phyloP scores from a whole-genome alignment of 2,113 vertebrate genomes.

The Motacilla tschutschensis region DNA sequence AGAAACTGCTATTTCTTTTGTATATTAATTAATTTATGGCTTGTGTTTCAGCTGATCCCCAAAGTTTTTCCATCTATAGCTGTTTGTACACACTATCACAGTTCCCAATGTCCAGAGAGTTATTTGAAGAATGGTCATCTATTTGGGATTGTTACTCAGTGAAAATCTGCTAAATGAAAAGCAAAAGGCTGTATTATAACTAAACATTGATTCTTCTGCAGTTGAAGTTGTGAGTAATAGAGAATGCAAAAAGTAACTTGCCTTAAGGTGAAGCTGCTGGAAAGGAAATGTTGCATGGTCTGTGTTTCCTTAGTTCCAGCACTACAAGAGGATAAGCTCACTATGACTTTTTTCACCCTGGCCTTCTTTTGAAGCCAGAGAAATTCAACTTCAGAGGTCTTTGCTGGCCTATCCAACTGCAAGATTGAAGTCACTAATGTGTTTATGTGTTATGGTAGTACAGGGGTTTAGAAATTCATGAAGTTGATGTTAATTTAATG shows the following conservation, averaged over 20 bases:
- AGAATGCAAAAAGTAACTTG: not conserved
- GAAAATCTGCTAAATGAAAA: not conserved
- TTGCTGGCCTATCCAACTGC: not conserved
- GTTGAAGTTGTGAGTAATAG: not conserved
- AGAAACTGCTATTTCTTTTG: not conserved
- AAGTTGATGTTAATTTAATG: not conserved
- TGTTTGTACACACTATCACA: not conserved
- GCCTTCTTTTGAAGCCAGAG: not conserved
- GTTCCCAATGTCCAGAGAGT: not conserved
- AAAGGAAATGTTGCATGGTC: not conserved
- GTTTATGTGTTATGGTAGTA: not conserved
- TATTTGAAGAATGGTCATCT: not conserved
- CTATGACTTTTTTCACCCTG: not conserved
- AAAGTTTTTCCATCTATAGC: not conserved
- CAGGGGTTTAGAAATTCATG: not conserved
- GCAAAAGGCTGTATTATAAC: not conserved
- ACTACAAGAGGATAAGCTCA: not conserved
- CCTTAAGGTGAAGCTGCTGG: not conserved
- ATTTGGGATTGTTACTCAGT: not conserved
- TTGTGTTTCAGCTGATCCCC: not conserved
- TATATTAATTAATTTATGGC: not conserved
- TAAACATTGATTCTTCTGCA: not conserved
- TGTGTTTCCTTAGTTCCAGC: not conserved
- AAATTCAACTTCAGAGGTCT: not conserved
- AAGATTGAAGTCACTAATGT: not conserved